Conservation (phyloP, 2,113 vertebrate species). For the Todiramphus chloris region DNA sequence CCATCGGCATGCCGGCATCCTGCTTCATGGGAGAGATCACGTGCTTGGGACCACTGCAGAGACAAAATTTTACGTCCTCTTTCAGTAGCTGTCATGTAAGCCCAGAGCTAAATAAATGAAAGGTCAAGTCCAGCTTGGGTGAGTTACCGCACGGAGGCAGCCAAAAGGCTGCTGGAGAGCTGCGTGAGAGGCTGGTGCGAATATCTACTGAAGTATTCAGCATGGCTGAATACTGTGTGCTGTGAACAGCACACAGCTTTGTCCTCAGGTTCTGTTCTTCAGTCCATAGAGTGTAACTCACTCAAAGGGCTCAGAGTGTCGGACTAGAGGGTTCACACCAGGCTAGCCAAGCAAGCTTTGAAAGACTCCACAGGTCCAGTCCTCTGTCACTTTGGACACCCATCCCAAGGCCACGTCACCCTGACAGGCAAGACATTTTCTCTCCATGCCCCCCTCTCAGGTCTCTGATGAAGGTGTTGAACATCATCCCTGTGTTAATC, state of each 20-base stretch:
- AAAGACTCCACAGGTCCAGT: neutral
- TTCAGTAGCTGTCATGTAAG: rapidly evolving
- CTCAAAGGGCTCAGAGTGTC: neutral
- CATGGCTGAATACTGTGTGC: neutral
- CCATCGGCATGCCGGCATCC: conserved; percentile 47
- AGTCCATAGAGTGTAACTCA: neutral
- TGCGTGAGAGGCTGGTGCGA: rapidly evolving
- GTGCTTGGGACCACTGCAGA: conserved; percentile 22
- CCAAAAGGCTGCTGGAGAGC: neutral
- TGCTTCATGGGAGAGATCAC: neutral
- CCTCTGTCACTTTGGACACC: neutral
- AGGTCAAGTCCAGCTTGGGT: neutral
- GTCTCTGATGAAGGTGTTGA: neutral
- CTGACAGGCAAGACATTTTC: neutral
- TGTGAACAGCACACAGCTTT: neutral
- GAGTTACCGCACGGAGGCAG: neutral
- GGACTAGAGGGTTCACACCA: neutral
- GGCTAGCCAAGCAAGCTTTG: neutral
- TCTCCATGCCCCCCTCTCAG: neutral
- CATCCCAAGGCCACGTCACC: neutral
- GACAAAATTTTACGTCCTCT: neutral
- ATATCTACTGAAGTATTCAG: neutral
- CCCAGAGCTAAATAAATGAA: neutral
- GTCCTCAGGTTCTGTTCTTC: neutral
- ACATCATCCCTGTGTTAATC: neutral